Base-by-base conservation (phyloP, 2,113 vertebrate species). In the Notothenia coriiceps region DNA sequence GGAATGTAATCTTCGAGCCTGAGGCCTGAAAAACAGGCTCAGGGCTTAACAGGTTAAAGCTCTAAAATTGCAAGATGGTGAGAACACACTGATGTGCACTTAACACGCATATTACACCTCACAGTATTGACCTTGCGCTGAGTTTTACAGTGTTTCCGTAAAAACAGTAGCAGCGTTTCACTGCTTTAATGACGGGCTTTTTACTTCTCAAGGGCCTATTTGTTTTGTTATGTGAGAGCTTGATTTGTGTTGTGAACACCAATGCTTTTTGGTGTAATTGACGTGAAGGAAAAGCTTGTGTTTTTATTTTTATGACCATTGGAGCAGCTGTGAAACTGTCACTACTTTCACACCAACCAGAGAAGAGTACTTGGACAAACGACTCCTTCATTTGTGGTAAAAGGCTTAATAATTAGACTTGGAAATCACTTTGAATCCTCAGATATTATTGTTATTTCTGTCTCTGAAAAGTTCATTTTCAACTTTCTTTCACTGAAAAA, bases 61-160 rank as follows among this genome's bases (percentile, higher is more conserved):
- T 1, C 29, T 59, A 46, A 67, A 35, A 35, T 2, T 29, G 47
- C 40, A 49, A 0, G 3, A 54, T 13, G 46, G n/a, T 10, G 70
- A 22, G 2, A 64, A 74, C 49, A 62, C 47, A 80, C 46, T 60
- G 33, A 43, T 3, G 9, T 67, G 20, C 70, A 22, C 54, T 67
- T 67, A 54, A 61, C 50, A 56, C 51, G 54, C 63, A 29, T 29
- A 18, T 71, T 67, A 59, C 67, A 46, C 54, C 33, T 65, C 18
- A 8, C 66, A 44, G 68, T 77, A 66, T 82, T 72, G 80, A 71
- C 15, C 25, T 65, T 70, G 65, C 71, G 63, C 25, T 81, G 33
- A 50, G 44, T 40, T 68, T 81, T 50, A 67, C 61, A 10, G 55
- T 56, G 50, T 17, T 46, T 40, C 35, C 7, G 35, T 40, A 40